A percentile compares a stretch with the other conserved stretches of the same genome.
Conservation (phyloP, 2,888 invertebrate genomes). For the Enchytraeus crypticus region DNA sequence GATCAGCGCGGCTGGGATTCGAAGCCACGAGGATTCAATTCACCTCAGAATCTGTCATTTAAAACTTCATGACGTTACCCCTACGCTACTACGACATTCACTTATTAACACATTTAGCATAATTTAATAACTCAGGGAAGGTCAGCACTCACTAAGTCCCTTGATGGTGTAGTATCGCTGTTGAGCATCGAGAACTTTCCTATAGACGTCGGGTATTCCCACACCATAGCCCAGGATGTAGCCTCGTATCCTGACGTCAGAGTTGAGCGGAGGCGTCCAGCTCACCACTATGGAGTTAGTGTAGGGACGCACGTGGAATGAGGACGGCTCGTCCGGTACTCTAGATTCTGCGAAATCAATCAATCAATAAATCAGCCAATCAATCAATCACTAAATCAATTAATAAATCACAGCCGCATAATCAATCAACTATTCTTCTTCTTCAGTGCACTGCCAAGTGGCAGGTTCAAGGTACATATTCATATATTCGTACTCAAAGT, state of each 20-base stretch:
- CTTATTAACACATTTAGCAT: neutral
- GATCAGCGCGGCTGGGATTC: too few relatives aligned
- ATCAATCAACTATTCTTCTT: too few relatives aligned
- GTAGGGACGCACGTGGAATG: slow-evolving; percentile 69
- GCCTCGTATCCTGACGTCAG: slow-evolving; percentile 73
- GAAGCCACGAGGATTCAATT: too few relatives aligned
- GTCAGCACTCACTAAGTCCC: slow-evolving; percentile 60
- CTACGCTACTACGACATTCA: too few relatives aligned
- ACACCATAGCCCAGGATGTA: slow-evolving; percentile 93
- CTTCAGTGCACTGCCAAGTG: too few relatives aligned
- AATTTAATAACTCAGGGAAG: neutral
- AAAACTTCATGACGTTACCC: too few relatives aligned
- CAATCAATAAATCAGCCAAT: neutral
- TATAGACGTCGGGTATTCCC: slow-evolving; percentile 81
- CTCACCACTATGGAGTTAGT: slow-evolving; percentile 77
- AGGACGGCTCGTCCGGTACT: slow-evolving; percentile 76
- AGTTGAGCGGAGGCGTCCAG: slow-evolving; percentile 75
- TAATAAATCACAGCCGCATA: too few relatives aligned
- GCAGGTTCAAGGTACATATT: too few relatives aligned
- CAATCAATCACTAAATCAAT: too few relatives aligned
- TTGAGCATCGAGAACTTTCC: slow-evolving; percentile 69
- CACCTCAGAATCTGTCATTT: too few relatives aligned
- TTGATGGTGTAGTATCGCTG: slow-evolving; percentile 72
- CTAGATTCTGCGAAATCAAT: slow-evolving; percentile 46
- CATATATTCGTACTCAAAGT: too few relatives aligned